Evolutionary conservation across 2,797 vertebrate species (phyloP), one percentile per base, ranked within the genome.

Genomic region (Acrossocheilus fasciatus): DNA sequence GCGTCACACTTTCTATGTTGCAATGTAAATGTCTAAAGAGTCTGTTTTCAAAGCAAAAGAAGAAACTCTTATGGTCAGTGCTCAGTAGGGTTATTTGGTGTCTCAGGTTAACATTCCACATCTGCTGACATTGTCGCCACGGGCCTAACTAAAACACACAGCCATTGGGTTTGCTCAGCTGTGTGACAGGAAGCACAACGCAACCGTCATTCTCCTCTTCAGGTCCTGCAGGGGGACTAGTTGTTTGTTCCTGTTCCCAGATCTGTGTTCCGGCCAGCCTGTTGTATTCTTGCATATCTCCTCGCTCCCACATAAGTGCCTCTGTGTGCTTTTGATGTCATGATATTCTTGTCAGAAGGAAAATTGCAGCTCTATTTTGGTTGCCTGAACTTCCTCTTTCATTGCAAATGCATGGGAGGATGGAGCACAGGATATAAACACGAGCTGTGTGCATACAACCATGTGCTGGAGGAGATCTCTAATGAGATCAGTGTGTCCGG

Each of bases 101-200:
- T 88, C 14, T 10, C 23, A 30, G n/a, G 36, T 20, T 85, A 69
- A 77, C 43, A 82, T 88, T 83, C 74, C 81, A 47, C 26, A 17
- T 72, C 36, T 36, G 36, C 59, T 68, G 36, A 30, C 36, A 11
- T 78, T 64, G 75, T 88, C 17, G 1, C 75, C 26, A 1, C 4
- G 84, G 54, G 66, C 68, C 57, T 72, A 62, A 43, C 68, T 52
- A 73, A 73, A 86, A 74, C 52, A 64, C 26, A 10, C 20, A 47
- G 15, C 6, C 10, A 8, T 57, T 54, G 26, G 54, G 84, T 88
- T 88, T 89, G 87, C 84, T 77, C 89, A 89, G 89, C 87, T 89
- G 89, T 83, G 23, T 5, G 14, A 69, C 81, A 86, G 81, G 87
- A 89, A 84, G 68, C 64, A 34, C 78, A 57, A 64, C 12, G 39